Base-by-base conservation (phyloP, 2,797 vertebrate genomes). In the Chelon labrosus region DNA sequence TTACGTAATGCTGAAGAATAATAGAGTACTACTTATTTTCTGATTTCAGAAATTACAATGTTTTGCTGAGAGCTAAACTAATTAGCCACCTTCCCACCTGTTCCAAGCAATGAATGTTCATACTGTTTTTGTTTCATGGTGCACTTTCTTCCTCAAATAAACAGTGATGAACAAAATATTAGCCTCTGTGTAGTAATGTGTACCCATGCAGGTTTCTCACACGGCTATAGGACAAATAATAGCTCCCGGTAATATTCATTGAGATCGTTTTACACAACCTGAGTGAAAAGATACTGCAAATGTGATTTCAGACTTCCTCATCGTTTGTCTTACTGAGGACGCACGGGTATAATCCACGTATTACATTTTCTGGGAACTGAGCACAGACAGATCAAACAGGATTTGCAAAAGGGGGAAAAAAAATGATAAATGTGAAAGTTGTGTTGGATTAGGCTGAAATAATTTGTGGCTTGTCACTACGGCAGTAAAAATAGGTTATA, bases 71-170 rank as follows among this genome's bases (percentile, higher is more conserved):
- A 83, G 87, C 80, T 86, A 81, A 86, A 83, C 69, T 81, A 39
- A 88, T 88, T 80, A 90, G 85, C 86, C 68, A 54, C 55, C 55
- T 71, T 65, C 66, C 76, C 63, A 75, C 78, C 73, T 73, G 58
- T 84, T 84, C 58, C 46, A 66, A 81, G 62, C 73, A 80, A 82
- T 79, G 87, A 92, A 88, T 92, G 89, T 92, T 85, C n/a, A 68
- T 71, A 49, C 58, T 61, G 56, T 83, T 84, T 82, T 79, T 80
- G 73, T 84, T 82, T 80, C 44, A 83, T 80, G 35, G 68, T 86
- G 85, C 85, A 87, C 79, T 80, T 84, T 82, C 78, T 82, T 82
- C 79, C 71, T 79, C 65, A 72, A 92, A 90, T 93, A 92, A 91
- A 92, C 60, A 72, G 49, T 73, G 65, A 75, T 88, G 60, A 80